Evolutionary conservation across 2,888 invertebrate genomes (phyloP).

Genomic region (Augiades crinisus): DNA sequence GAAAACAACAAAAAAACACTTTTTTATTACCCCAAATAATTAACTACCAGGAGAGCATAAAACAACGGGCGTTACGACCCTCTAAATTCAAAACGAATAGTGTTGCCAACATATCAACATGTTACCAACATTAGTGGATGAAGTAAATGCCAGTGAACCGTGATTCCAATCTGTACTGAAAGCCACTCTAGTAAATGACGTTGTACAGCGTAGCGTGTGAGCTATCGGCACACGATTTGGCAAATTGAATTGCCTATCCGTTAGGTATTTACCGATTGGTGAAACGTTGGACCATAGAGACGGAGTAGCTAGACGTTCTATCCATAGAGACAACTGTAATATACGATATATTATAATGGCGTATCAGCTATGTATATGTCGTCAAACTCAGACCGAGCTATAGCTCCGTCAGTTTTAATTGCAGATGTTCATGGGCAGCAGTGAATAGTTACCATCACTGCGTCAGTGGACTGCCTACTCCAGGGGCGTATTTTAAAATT

Average conservation of each 20-base stretch:
- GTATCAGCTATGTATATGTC: too few relatives aligned
- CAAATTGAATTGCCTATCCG: slow-evolving; percentile 13
- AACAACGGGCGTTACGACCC: slow-evolving; percentile 1
- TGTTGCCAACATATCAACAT: background rate
- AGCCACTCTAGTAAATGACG: slow-evolving; percentile 25
- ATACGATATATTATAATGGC: too few relatives aligned
- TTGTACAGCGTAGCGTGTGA: slow-evolving; percentile 6
- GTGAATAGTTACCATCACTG: too few relatives aligned
- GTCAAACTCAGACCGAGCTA: too few relatives aligned
- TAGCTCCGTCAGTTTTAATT: too few relatives aligned
- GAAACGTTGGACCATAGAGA: too few relatives aligned
- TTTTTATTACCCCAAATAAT: slow-evolving; percentile 7
- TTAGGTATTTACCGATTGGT: slow-evolving; percentile 1
- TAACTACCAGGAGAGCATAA: slow-evolving; percentile 17
- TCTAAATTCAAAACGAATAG: slow-evolving; percentile 14
- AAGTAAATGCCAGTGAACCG: slow-evolving; percentile 7
- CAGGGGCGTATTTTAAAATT: too few relatives aligned
- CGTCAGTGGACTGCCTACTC: too few relatives aligned
- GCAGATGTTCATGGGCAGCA: too few relatives aligned
- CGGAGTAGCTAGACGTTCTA: too few relatives aligned
- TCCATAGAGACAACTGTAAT: too few relatives aligned
- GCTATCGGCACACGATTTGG: slow-evolving; percentile 9
- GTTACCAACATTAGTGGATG: slow-evolving; percentile 18
- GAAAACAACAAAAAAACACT: too few relatives aligned
- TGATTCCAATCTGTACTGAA: slow-evolving; percentile 20